Conservation (phyloP, 2,113 vertebrate genomes). For the Dissostichus mawsoni region DNA sequence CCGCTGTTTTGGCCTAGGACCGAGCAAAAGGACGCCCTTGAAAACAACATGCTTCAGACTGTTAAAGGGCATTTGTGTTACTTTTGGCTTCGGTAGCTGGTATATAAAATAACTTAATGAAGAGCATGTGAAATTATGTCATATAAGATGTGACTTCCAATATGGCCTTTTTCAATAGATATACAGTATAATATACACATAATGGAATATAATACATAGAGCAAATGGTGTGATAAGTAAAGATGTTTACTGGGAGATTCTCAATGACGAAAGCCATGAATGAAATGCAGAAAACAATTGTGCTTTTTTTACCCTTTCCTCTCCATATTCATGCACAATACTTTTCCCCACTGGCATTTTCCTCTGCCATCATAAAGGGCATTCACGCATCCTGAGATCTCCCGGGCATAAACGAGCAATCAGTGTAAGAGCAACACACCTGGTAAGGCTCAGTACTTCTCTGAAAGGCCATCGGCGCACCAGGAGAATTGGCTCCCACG, state of each 20-base stretch:
- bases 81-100: conserved; percentile 20
- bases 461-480: conserved; percentile 67
- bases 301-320: conserved; percentile 44
- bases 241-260: neutral
- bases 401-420: conserved; percentile 61
- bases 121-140: conserved; percentile 1
- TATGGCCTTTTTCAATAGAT: neutral
- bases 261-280: conserved; percentile 30
- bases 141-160: neutral
- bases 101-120: neutral
- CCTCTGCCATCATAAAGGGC: conserved; percentile 59
- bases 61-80: conserved; percentile 29
- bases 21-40: conserved; percentile 57
- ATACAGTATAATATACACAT: neutral
- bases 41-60: conserved; percentile 38
- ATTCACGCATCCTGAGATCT: conserved; percentile 57
- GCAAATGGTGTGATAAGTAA: conserved; percentile 11
- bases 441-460: conserved; percentile 47
- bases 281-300: conserved; percentile 36
- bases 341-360: conserved; percentile 54
- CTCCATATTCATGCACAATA: conserved; percentile 45
- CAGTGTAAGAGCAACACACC: conserved; percentile 67
- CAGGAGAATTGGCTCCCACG: conserved; percentile 69
- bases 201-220: neutral
- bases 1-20: conserved; percentile 54